A percentile compares a stretch with the other conserved stretches of the same genome.
phyloP scores from a whole-genome alignment of 2,113 vertebrate genomes.

The Melospiza melodia region DNA sequence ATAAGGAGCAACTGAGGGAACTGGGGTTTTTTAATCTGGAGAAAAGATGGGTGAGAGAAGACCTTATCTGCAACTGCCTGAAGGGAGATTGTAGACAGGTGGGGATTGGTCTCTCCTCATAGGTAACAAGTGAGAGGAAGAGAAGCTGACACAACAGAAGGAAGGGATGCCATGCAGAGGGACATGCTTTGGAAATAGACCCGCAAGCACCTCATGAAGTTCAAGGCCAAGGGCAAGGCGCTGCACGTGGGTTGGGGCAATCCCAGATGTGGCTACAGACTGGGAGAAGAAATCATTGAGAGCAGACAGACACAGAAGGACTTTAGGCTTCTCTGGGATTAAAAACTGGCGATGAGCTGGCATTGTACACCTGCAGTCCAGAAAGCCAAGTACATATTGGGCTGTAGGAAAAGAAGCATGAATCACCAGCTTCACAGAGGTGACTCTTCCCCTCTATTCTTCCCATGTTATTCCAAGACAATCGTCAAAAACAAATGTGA shows the following conservation, averaged over 20 bases:
- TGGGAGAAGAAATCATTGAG: not conserved
- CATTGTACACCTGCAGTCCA: not conserved
- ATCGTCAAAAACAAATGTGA: not conserved
- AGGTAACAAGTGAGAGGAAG: not conserved
- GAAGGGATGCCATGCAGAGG: not conserved
- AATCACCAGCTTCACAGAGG: not conserved
- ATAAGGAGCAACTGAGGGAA: not conserved
- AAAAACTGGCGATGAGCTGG: not conserved
- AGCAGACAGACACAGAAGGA: not conserved
- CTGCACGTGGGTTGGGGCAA: not conserved
- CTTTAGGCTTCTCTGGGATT: not conserved
- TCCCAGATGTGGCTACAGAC: too few species aligned
- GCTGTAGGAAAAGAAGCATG: not conserved
- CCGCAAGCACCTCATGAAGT: not conserved
- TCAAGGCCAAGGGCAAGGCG: not conserved
- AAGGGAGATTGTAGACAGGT: not conserved
- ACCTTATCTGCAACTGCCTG: not conserved
- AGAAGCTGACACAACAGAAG: not conserved
- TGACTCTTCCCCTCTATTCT: not conserved
- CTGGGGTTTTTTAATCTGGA: not conserved
- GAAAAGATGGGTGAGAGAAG: not conserved
- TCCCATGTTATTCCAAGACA: not conserved
- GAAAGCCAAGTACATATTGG: not conserved
- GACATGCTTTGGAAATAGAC: not conserved
- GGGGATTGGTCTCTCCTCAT: accelerated